Evolutionary conservation across 2,888 invertebrate species (phyloP).

Genomic region (Plebejus melissa): DNA sequence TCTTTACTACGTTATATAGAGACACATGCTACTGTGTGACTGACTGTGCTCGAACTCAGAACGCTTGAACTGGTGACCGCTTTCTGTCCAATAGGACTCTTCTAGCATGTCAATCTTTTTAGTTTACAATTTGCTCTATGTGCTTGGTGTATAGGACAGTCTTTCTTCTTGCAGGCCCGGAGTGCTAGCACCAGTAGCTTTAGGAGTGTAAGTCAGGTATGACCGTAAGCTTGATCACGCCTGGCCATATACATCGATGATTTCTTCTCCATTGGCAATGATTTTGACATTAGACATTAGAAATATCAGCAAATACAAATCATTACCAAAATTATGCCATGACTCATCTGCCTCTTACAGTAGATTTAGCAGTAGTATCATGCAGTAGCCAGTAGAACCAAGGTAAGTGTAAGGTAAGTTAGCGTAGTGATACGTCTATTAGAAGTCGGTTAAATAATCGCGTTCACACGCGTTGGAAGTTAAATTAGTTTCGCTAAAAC

Average conservation of each 20-base stretch:
- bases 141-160: constrained; percentile 77
- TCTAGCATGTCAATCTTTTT: constrained; percentile 70
- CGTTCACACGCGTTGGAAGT: not conserved
- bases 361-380: constrained; percentile 66
- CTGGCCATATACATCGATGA: constrained; percentile 55
- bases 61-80: too few relatives aligned
- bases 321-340: constrained; percentile 56
- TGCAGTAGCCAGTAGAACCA: constrained; percentile 33
- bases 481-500: not conserved
- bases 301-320: constrained; percentile 41
- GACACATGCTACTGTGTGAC: too few relatives aligned
- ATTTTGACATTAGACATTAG: constrained; percentile 45
- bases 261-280: constrained; percentile 57
- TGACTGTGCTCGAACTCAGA: too few relatives aligned
- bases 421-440: constrained; percentile 25
- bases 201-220: constrained; percentile 93
- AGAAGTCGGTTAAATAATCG: not conserved
- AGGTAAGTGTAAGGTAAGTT: constrained; percentile 46
- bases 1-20: too few relatives aligned
- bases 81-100: constrained; percentile 29
- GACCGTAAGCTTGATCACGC: constrained; percentile 63
- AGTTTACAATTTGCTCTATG: constrained; percentile 64
- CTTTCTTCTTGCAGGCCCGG: constrained; percentile 88
- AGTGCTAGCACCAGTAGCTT: constrained; percentile 94
- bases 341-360: constrained; percentile 57